phyloP scores from a whole-genome alignment of 2,113 vertebrate species.

The Phodopus roborovskii region DNA sequence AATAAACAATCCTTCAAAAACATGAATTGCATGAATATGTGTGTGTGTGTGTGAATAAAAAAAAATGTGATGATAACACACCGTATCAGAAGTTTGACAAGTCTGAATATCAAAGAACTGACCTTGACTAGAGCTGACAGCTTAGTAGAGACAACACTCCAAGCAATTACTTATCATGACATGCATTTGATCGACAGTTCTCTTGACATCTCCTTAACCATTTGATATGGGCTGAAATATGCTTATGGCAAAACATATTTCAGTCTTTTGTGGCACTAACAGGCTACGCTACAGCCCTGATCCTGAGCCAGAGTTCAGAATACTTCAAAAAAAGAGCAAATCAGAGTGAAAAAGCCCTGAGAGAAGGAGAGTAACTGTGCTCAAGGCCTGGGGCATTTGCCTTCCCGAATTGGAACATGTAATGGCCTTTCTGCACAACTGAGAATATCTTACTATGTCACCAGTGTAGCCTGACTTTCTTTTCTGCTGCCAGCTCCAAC shows the following conservation, averaged over 20 bases:
- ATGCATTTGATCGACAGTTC: neutral
- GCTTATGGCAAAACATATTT: neutral
- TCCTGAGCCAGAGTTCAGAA: neutral
- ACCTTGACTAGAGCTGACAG: neutral
- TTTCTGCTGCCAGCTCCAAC: neutral
- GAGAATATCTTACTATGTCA: neutral
- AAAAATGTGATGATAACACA: neutral
- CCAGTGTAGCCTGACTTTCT: neutral
- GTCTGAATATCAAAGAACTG: neutral
- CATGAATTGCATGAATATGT: neutral
- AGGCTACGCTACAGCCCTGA: neutral
- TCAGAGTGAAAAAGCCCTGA: neutral
- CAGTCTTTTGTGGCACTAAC: neutral
- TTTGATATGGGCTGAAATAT: neutral
- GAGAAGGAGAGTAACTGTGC: neutral
- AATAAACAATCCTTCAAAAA: neutral
- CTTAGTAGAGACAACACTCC: neutral
- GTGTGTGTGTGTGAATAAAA: neutral
- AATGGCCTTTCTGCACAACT: neutral
- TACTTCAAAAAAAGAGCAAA: neutral
- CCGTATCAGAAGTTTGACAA: neutral
- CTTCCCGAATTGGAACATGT: neutral
- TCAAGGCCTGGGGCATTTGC: neutral
- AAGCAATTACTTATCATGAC: neutral
- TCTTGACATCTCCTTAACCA: neutral